phyloP scores from a whole-genome alignment of 2,113 vertebrate species.

The Macquaria australasica region DNA sequence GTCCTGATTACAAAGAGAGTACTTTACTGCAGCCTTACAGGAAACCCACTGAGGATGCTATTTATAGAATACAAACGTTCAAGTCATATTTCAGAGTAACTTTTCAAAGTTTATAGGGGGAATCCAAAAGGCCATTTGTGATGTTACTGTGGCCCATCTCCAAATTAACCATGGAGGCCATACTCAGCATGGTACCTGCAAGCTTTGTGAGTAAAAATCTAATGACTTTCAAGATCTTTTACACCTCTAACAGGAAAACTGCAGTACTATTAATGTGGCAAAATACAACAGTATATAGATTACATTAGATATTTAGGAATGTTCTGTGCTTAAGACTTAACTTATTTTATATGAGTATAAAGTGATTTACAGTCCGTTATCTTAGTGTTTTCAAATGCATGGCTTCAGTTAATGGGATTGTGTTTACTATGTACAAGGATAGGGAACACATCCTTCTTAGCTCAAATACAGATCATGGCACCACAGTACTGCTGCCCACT shows the following conservation, averaged over 20 bases:
- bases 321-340: neutral
- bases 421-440: neutral
- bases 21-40: constrained; percentile 42
- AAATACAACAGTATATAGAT: neutral
- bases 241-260: neutral
- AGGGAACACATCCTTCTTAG: neutral
- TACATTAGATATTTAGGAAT: neutral
- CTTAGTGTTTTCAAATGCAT: neutral
- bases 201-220: neutral
- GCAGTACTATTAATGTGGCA: neutral
- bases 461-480: neutral
- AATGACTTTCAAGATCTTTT: neutral
- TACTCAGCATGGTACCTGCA: neutral
- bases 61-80: constrained; percentile 45
- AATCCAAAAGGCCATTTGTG: neutral
- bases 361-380: neutral
- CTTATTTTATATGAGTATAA: neutral
- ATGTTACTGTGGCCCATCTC: neutral
- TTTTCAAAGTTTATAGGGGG: constrained; percentile 20
- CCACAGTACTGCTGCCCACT: neutral
- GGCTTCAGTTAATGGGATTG: neutral
- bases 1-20: constrained; percentile 48
- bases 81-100: constrained; percentile 5
- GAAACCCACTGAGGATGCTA: constrained; percentile 25
- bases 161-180: constrained; percentile 4